Evolutionary conservation across 2,113 vertebrate genomes (phyloP), one percentile per base, ranked within the genome.

Genomic region (Cebidichthys violaceus): DNA sequence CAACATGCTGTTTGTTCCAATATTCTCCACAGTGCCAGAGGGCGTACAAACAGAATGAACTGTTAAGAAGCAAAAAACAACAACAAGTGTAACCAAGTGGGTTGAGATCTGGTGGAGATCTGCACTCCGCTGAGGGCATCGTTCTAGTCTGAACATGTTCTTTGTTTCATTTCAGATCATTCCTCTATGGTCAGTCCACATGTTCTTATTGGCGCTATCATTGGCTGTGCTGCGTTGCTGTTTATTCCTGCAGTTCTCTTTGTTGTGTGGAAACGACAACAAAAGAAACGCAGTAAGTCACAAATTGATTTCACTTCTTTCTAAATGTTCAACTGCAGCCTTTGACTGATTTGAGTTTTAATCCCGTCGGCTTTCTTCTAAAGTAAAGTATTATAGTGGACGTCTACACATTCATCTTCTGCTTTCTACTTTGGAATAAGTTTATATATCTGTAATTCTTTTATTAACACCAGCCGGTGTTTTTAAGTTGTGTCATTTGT

Each of bases 191-290:
- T 37, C 35, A 9, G 7, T 37, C 35, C 35, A 37, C 35, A 9
- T 37, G 1, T 37, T 57, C 31, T 33, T 3, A 39, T 39, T 17
- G 52, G 31, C 2, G 9, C 50, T 9, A 52, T 71, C 35, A 55
- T 18, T 11, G 33, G 11, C 13, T 54, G 18, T 54, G 68, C 6
- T 52, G 45, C 27, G 33, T 18, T 71, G 50, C 0, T 55, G 50
- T 37, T 9, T 9, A 27, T 57, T 29, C 2, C 17, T 29, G 70
- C 1, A 1, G 2, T 41, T 39, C 0, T 41, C 52, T 41, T 59
- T 29, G 54, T 29, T 59, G 54, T 72, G 14, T 72, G 70, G 70
- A 72, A 72, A 72, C 7, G n/a, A 52, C 57, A 15, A 59, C 52
- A 43, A 13, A 72, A 41, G 2, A 72, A 29, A 41, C 18, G 0